phyloP scores from a whole-genome alignment of 2,113 vertebrate genomes.

The chimpanzee (Pan troglodytes) region NHGRI_mPanTro3-v2.1_pri NC_072398.2:167450501-167451000 shows the following conservation, averaged over 20 bases:
- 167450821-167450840: not conserved
- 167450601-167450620: not conserved
- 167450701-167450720: constrained; percentile 4
- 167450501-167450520: no score
- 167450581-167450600: no score
- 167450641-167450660: not conserved
- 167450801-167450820: not conserved
- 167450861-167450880: not conserved
- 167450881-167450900: constrained; percentile 20
- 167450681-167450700: not conserved
- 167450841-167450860: not conserved
- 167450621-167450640: not conserved
- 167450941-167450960: not conserved
- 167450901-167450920: not conserved
- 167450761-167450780: not conserved
- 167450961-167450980: not conserved
- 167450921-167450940: constrained; percentile 31
- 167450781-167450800: not conserved
- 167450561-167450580: no score
- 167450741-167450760: not conserved
- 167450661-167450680: constrained; percentile 6
- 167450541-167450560: no score
- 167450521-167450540: no score
- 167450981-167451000: constrained; percentile 43
- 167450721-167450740: not conserved